phyloP scores from a whole-genome alignment of 2,113 vertebrate genomes.

The Spilogale gracilis region DNA sequence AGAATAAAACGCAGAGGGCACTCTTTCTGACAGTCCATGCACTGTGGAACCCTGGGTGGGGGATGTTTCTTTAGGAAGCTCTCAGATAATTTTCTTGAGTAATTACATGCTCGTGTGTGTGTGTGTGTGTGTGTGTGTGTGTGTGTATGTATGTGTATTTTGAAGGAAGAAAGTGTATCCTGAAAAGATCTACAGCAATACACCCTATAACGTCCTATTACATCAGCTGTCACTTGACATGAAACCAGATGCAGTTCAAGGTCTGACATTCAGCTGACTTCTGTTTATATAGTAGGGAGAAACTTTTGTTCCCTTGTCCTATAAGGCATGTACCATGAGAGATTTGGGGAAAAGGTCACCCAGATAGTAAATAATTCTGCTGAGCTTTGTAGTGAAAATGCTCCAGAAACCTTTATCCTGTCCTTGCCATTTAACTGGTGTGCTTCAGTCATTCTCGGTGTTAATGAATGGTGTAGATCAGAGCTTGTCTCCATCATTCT shows the following conservation, averaged over 20 bases:
- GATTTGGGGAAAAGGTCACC: slow-evolving; percentile 79
- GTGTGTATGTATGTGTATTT: not conserved
- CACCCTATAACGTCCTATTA: not conserved
- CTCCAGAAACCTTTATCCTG: slow-evolving; percentile 69
- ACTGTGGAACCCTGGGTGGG: not conserved
- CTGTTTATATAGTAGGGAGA: slow-evolving; percentile 70
- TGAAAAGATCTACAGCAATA: not conserved
- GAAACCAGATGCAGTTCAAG: slow-evolving; percentile 54
- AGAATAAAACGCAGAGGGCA: slow-evolving; percentile 28
- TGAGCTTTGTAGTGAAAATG: slow-evolving; percentile 82
- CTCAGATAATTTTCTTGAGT: slow-evolving; percentile 61
- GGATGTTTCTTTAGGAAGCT: slow-evolving; percentile 45
- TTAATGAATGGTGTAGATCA: slow-evolving; percentile 55
- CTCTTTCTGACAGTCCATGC: not conserved
- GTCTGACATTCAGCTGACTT: slow-evolving; percentile 73
- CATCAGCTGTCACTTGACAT: slow-evolving; percentile 58
- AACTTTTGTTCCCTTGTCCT: slow-evolving; percentile 82
- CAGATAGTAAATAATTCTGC: slow-evolving; percentile 82
- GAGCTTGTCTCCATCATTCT: slow-evolving; percentile 42
- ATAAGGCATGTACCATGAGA: slow-evolving; percentile 76
- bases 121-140: not conserved
- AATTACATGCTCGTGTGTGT: not conserved
- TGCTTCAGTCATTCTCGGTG: slow-evolving; percentile 28
- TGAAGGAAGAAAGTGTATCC: slow-evolving; percentile 61
- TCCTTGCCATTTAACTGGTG: slow-evolving; percentile 68